These are phyloP conservation scores for Apodemus agrarius DNA, from an alignment of 2,797 vertebrate species.

Conservation along the genomic window DNA sequence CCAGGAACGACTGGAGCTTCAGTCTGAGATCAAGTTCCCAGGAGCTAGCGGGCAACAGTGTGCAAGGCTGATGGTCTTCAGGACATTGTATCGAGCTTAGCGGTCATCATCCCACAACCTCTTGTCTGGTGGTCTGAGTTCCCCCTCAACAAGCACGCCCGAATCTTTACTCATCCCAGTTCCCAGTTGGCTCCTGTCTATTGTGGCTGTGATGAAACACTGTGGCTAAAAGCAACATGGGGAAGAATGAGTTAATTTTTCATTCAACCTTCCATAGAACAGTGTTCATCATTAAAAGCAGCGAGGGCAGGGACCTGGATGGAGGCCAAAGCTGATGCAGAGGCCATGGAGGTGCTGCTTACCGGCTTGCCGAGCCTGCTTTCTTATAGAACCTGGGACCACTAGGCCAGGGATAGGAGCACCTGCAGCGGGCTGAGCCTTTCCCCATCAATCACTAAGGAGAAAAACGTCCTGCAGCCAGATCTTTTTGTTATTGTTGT, in stretches of 20 bases:
- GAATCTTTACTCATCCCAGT: background rate
- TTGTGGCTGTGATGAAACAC: background rate
- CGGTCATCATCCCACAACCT: background rate
- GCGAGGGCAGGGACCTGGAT: background rate
- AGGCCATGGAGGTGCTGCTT: background rate
- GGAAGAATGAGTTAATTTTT: background rate
- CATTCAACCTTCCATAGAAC: too few species aligned
- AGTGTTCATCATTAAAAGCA: background rate
- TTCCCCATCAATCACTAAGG: background rate
- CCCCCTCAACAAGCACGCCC: background rate
- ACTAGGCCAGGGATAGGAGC: background rate
- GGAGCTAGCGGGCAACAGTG: background rate
- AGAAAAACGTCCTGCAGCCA: background rate
- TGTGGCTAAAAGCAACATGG: too few species aligned
- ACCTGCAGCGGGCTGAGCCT: too few species aligned
- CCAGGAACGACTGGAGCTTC: background rate
- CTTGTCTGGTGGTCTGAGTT: fast-evolving
- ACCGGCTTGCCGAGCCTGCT: background rate
- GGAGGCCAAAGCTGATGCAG: background rate
- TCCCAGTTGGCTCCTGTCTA: background rate
- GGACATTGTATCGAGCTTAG: background rate
- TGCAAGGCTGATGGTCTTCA: background rate
- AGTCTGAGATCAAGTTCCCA: too few species aligned
- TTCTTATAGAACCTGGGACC: background rate
- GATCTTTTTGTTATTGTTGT: too few species aligned